Base-by-base conservation (phyloP, 2,888 invertebrate species). In the Scaptodrosophila latifasciaeformis region DNA sequence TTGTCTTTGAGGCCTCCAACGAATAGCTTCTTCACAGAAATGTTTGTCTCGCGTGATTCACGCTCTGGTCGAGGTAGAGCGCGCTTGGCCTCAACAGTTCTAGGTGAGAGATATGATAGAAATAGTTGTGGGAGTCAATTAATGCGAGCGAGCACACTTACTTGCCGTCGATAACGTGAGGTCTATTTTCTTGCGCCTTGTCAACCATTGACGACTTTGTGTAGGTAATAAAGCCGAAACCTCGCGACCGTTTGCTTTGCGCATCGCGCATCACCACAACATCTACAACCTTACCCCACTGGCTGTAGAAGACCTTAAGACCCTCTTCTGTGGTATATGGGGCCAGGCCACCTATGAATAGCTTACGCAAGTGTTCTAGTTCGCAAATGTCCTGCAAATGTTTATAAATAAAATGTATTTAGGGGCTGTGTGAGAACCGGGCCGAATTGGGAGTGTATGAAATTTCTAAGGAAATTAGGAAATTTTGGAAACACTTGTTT, bases 141-240 rank as follows among this genome's bases (percentile, higher is more conserved):
- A 18, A 52, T 9, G 39, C 2, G 7, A 7, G n/a, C n/a, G 12
- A 15, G 9, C 4, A 7, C n/a, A 62, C 89, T 87, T 82, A 90
- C 90, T 90, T 90, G 61, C 96, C 96, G 88, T 97, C 97, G 58
- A 98, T 95, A 82, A 92, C 90, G 84, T 98, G 98, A 0, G 98
- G 98, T 29, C 94, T 89, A 42, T 92, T 91, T 75, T 89, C 90
- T 84, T 98, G 98, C 4, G 98, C 97, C 81, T 94, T 95, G 87
- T 99, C 97, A 2, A 99, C 96, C 96, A 96, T 96, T 54, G 92
- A 91, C 2, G 96, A 93, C 70, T 92, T 89, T 5, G 95, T 93
- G 84, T 96, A 99, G 6, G 99, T 99, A 51, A 99, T 96, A 84
- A 99, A 99, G 10, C 99, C 99, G 87, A 99, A 99, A 1, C 99